These are phyloP conservation scores for Telenomus remus DNA, from an alignment of 1,140 invertebrate species.

Conservation along the genomic window DNA sequence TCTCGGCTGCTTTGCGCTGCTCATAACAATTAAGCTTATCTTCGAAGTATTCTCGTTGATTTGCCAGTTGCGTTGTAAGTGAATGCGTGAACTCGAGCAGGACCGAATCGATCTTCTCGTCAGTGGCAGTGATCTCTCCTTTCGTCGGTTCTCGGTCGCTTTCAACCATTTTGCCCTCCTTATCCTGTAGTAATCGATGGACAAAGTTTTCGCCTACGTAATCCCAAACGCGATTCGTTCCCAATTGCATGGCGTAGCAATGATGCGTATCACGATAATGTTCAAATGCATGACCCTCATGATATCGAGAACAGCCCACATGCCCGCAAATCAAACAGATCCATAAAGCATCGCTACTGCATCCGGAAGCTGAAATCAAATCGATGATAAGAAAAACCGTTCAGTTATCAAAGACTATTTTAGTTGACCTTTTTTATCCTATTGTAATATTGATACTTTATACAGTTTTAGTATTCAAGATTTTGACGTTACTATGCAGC, in stretches of 20 bases:
- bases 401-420: neutral
- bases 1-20: slow-evolving; percentile 74
- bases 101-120: slow-evolving; percentile 94
- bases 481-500: too few species aligned
- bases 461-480: too few species aligned
- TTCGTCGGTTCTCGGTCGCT: slow-evolving; percentile 71
- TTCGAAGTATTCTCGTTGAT: slow-evolving; percentile 95
- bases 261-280: slow-evolving; percentile 97
- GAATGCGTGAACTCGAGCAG: slow-evolving; percentile 97
- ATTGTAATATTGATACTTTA: too few species aligned
- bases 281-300: slow-evolving; percentile 83
- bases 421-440: too few species aligned
- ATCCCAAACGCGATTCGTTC: slow-evolving; percentile 98
- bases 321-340: slow-evolving; percentile 99
- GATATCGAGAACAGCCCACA: slow-evolving; percentile 91
- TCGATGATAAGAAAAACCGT: slow-evolving; percentile 4
- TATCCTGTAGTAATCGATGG: slow-evolving; percentile 96
- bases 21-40: slow-evolving; percentile 84
- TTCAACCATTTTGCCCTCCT: slow-evolving; percentile 97
- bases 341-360: slow-evolving; percentile 90
- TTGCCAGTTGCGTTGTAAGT: slow-evolving; percentile 95
- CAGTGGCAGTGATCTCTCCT: slow-evolving; percentile 72
- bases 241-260: slow-evolving; percentile 97
- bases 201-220: slow-evolving; percentile 98
- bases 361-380: slow-evolving; percentile 65